Evolutionary conservation across 2,113 vertebrate species (phyloP).

Genomic region (Trachemys scripta): DNA sequence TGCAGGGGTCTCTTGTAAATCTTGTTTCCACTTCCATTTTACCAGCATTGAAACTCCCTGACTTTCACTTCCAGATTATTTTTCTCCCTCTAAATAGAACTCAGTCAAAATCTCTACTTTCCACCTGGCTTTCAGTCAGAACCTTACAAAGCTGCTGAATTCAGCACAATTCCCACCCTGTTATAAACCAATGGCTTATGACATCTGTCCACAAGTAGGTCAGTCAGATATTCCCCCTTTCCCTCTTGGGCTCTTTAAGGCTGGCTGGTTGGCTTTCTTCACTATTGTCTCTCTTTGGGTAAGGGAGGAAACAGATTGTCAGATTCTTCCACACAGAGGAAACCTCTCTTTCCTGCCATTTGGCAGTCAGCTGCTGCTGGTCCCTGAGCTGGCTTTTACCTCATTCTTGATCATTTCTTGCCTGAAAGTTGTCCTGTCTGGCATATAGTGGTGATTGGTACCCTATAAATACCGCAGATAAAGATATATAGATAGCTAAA

Average conservation of each 20-base stretch:
- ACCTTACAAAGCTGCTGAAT: neutral
- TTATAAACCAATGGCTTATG: neutral
- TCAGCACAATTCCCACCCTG: neutral
- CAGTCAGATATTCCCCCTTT: constrained; percentile 8
- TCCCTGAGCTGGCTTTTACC: fast-evolving
- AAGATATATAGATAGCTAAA: neutral
- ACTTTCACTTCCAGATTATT: neutral
- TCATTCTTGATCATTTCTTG: fast-evolving
- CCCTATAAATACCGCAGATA: fast-evolving
- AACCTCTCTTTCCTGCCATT: neutral
- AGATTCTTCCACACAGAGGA: constrained; percentile 20
- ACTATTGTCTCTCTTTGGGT: fast-evolving
- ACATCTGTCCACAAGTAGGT: neutral
- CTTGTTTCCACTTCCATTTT: neutral
- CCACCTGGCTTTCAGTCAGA: neutral
- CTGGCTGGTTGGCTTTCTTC: neutral
- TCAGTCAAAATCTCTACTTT: neutral
- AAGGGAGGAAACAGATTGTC: constrained; percentile 38
- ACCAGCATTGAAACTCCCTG: neutral
- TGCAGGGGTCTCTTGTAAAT: neutral
- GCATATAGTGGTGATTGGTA: neutral
- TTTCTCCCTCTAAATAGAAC: neutral
- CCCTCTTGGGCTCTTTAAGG: neutral
- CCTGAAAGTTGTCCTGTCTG: neutral
- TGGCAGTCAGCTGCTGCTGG: neutral